Percentiles rank a stretch among this genome's conserved stretches.
phyloP scores from a whole-genome alignment of 2,888 invertebrate genomes.

The Caenorhabditis becei region DNA sequence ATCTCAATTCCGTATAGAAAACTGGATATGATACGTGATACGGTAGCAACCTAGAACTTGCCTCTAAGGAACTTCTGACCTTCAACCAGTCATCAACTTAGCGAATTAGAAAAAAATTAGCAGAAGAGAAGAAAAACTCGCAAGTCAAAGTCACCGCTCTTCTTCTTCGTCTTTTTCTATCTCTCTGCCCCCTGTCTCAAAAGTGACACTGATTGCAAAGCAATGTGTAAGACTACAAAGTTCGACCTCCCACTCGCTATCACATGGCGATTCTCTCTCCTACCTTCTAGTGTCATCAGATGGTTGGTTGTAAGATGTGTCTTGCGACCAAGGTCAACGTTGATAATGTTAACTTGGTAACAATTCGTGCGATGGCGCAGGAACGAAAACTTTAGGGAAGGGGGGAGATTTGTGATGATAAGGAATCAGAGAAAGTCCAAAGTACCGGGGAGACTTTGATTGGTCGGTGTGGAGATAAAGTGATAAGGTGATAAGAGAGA shows the following conservation, averaged over 20 bases:
- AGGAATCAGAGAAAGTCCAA: constrained; percentile 25
- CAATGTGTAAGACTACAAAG: constrained; percentile 52
- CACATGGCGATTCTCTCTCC: constrained; percentile 39
- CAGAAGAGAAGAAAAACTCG: neutral
- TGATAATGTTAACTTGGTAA: neutral
- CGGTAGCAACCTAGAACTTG: no score
- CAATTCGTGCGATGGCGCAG: neutral
- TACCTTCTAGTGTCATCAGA: constrained; percentile 45
- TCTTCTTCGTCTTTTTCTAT: neutral
- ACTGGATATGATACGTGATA: no score
- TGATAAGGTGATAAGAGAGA: neutral
- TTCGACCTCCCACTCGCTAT: constrained; percentile 29
- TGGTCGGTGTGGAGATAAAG: neutral
- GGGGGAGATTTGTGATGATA: neutral
- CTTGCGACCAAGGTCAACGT: constrained; percentile 39
- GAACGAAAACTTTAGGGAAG: neutral
- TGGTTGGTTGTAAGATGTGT: constrained; percentile 33
- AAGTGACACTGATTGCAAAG: neutral
- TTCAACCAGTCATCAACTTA: neutral
- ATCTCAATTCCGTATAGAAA: no score
- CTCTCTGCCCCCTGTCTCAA: neutral
- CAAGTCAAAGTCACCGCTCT: constrained; percentile 4
- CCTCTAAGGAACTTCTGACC: neutral
- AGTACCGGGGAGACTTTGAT: constrained; percentile 42
- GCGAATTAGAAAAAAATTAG: neutral